A percentile compares a stretch with the other conserved stretches of the same genome.
phyloP scores from a whole-genome alignment of 2,113 vertebrate species.

The Anguilla rostrata region DNA sequence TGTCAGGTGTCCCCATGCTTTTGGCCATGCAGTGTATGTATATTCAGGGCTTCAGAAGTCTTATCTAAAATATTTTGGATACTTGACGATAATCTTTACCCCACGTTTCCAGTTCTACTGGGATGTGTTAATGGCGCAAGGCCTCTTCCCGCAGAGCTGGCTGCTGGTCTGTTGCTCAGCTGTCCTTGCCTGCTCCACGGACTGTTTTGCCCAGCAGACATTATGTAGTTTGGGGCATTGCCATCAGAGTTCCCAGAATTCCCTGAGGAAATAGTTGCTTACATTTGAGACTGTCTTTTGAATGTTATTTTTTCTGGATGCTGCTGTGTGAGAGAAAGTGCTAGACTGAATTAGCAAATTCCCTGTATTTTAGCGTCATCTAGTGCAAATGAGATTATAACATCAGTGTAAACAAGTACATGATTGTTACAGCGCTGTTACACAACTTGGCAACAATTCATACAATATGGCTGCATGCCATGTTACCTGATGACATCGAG shows the following conservation, averaged over 20 bases:
- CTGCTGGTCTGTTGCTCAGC: conserved; percentile 44
- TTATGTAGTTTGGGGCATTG: conserved; percentile 29
- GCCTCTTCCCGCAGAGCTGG: conserved; percentile 36
- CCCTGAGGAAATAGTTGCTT: conserved; percentile 45
- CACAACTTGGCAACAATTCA: background rate
- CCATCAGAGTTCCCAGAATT: conserved; percentile 35
- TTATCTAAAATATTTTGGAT: background rate
- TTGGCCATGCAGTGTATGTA: background rate
- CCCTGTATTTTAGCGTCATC: background rate
- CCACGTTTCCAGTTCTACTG: conserved; percentile 51
- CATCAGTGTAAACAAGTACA: background rate
- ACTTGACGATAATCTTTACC: conserved; percentile 46
- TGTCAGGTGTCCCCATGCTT: no score
- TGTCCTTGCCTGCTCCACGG: conserved; percentile 54
- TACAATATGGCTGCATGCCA: background rate
- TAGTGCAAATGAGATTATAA: background rate
- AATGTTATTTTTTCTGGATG: background rate
- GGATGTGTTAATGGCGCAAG: conserved; percentile 53
- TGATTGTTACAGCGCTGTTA: background rate
- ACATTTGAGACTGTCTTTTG: background rate
- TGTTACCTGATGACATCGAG: conserved; percentile 58
- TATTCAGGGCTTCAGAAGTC: background rate
- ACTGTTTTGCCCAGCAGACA: conserved; percentile 43
- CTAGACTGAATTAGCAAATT: background rate
- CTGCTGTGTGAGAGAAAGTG: background rate